Conservation (phyloP, 2,113 vertebrate genomes). For the Trichomycterus rosablanca region DNA sequence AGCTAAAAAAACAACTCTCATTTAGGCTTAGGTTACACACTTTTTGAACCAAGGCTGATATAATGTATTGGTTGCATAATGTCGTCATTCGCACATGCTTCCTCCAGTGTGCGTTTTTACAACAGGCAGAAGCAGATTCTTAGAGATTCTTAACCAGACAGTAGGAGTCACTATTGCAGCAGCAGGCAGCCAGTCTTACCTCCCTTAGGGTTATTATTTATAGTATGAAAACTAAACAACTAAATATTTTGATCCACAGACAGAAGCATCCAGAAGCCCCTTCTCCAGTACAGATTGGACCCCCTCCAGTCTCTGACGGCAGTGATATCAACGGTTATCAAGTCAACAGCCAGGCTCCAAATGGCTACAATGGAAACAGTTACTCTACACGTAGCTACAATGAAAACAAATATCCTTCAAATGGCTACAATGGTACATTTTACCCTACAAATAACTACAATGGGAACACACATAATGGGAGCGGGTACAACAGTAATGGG, state of each 20-base stretch:
- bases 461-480: constrained; percentile 42
- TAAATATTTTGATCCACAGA: constrained; percentile 25
- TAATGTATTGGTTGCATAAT: too few species aligned
- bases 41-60: too few species aligned
- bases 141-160: too few species aligned
- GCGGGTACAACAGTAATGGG: constrained; percentile 52
- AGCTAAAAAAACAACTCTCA: too few species aligned
- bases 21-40: too few species aligned
- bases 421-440: constrained; percentile 31
- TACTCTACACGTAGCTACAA: constrained; percentile 40
- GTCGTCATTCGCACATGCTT: too few species aligned
- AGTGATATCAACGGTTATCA: constrained; percentile 47
- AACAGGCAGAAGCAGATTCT: too few species aligned
- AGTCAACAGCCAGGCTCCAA: constrained; percentile 33
- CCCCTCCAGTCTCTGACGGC: constrained; percentile 36
- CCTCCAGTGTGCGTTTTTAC: too few species aligned
- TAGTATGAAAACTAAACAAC: too few species aligned
- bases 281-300: constrained; percentile 47
- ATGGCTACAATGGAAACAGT: constrained; percentile 32
- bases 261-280: constrained; percentile 49
- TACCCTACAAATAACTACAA: constrained; percentile 42
- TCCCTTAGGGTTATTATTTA: too few species aligned
- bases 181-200: too few species aligned
- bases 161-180: too few species aligned
- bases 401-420: constrained; percentile 13